A percentile compares a stretch with the other conserved stretches of the same genome.
Evolutionary conservation across 2,797 vertebrate species (phyloP).

Genomic region (Thalassophryne amazonica): DNA sequence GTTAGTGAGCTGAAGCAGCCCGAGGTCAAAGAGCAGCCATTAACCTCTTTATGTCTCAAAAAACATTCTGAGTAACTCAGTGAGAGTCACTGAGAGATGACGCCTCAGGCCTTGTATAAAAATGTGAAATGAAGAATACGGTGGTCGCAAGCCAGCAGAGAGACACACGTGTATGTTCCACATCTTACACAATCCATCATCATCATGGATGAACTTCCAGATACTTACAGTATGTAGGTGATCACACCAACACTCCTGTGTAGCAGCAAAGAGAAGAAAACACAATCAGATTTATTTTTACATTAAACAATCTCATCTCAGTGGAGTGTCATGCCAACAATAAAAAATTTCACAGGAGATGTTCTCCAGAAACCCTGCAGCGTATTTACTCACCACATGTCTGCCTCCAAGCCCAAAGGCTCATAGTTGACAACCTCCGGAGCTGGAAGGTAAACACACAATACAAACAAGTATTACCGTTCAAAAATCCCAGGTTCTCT

Average conservation of each 20-base stretch:
- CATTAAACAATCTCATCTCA: neutral
- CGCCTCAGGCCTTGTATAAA: neutral
- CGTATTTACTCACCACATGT: conserved; percentile 91
- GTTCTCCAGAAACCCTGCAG: neutral
- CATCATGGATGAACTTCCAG: neutral
- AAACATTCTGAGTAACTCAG: neutral
- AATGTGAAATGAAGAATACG: neutral
- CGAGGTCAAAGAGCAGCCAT: conserved; percentile 14
- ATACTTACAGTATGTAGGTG: conserved; percentile 82
- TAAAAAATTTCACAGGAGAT: conserved; percentile 10
- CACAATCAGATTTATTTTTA: neutral
- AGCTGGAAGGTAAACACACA: conserved; percentile 75
- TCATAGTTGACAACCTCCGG: conserved; percentile 99
- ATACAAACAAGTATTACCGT: neutral
- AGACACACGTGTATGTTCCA: neutral
- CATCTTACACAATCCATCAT: neutral
- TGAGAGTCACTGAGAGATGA: neutral
- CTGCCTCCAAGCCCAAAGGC: conserved; percentile 94
- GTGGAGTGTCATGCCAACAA: neutral
- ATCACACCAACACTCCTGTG: conserved; percentile 79
- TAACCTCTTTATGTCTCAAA: neutral
- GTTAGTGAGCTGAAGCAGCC: neutral
- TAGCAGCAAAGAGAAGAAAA: neutral
- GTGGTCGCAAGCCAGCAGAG: neutral
- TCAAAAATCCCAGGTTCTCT: neutral